Base-by-base conservation (phyloP, 2,797 vertebrate species). In the Ispidina picta region DNA sequence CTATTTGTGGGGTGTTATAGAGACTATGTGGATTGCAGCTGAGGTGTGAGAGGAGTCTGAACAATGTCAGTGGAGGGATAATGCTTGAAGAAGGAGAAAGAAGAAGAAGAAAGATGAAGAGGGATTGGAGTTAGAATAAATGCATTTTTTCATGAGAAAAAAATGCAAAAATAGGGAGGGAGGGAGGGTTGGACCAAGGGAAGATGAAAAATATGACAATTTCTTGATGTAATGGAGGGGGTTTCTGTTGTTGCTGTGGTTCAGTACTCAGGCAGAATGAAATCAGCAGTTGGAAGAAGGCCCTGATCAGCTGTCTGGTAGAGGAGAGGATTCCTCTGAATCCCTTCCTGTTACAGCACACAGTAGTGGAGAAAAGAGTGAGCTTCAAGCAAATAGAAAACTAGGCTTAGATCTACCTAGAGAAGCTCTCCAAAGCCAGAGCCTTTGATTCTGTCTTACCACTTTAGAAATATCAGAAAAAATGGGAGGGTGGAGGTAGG, bases 31-130 rank as follows among this genome's bases (percentile, higher is more conserved):
- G 19, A 19, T 28, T 66, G 55, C 26, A 78, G 17, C 31, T 44
- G 77, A 65, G 56, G 29, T 33, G 31, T 43, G 39, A 58, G 39
- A 16, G 69, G 25, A 64, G 13, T 31, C 54, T 48, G 43, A 91
- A 29, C 31, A 9, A 5, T 0, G 1, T 12, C 54, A 35, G 59
- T 1, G 1, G 6, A 43, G 20, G 11, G 6, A 58, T 12, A 51
- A 48, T 51, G 17, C 35, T 71, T 69, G 62, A 25, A 71, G 76
- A 82, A 79, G 29, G 31, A 72, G 19, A 80, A 94, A 63, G 52
- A 56, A 58, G n/a, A 12, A 49, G 41, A 77, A 90, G 39, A 77
- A 76, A 39, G 31, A 59, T 29, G 69, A 9, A 18, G 25, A 63
- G 31, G 82, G 39, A 21, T 37, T 39, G 25, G 33, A 58, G 23